These are phyloP conservation scores for Proteles cristata DNA, from an alignment of 2,113 vertebrate species.

Conservation along the genomic window DNA sequence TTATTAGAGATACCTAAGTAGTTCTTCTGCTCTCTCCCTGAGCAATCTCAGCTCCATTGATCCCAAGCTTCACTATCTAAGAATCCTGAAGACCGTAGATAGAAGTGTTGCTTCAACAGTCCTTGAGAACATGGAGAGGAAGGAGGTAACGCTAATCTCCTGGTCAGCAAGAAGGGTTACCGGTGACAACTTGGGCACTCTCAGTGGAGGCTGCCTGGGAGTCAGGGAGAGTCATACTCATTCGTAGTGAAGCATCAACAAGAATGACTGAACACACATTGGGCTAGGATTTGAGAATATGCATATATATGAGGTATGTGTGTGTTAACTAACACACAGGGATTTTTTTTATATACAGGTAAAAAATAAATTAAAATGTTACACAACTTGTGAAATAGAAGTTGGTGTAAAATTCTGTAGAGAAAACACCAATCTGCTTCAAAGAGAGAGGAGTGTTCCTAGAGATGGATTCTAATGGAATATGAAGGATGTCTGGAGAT, in stretches of 20 bases:
- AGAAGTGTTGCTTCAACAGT: neutral
- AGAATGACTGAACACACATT: no score
- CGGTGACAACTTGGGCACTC: neutral
- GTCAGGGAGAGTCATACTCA: neutral
- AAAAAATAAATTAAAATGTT: neutral
- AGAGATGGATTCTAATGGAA: neutral
- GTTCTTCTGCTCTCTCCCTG: neutral
- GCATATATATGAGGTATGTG: neutral
- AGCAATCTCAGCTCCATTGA: neutral
- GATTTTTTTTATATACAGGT: neutral
- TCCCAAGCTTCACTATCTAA: neutral
- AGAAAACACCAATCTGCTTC: neutral
- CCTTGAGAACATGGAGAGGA: neutral
- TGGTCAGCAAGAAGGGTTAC: neutral
- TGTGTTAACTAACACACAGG: neutral
- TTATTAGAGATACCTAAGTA: neutral
- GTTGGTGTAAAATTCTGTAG: neutral
- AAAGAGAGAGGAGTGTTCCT: neutral
- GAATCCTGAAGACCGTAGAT: neutral
- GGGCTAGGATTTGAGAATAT: neutral
- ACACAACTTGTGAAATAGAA: neutral
- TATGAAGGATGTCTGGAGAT: neutral
- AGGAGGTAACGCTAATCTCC: neutral
- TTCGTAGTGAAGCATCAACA: neutral
- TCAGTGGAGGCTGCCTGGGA: neutral